phyloP scores from a whole-genome alignment of 2,797 vertebrate genomes.

The Macroramphosus scolopax region DNA sequence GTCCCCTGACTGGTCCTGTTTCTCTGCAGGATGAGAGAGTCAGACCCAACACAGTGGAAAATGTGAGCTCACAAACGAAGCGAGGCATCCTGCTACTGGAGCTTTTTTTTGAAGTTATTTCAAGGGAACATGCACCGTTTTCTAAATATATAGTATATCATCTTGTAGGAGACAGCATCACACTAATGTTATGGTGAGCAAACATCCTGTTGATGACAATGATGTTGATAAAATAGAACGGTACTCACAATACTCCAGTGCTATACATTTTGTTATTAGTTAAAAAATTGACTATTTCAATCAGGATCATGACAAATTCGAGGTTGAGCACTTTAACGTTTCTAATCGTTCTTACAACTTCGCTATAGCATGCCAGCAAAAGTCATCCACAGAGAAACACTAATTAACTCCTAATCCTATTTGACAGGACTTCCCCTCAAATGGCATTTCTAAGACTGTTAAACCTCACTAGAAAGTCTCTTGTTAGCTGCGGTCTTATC shows the following conservation, averaged over 20 bases:
- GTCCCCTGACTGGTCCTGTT: constrained; percentile 26
- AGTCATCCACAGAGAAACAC: too few species aligned
- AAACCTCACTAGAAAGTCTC: constrained; percentile 33
- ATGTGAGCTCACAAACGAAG: too few species aligned
- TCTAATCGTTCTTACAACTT: too few species aligned
- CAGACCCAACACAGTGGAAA: constrained; percentile 1
- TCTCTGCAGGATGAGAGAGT: constrained; percentile 1
- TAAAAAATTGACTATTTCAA: too few species aligned
- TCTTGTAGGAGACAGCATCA: constrained; percentile 15
- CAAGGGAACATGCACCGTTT: too few species aligned
- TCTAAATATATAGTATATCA: too few species aligned
- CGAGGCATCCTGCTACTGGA: constrained; percentile 6
- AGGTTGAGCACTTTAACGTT: too few species aligned
- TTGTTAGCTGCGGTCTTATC: constrained; percentile 16
- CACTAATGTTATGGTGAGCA: constrained; percentile 17
- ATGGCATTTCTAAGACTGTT: constrained; percentile 42
- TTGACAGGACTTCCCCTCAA: constrained; percentile 35
- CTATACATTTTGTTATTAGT: too few species aligned
- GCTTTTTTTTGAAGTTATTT: constrained; percentile 10
- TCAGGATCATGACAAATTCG: too few species aligned
- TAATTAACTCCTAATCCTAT: constrained; percentile 55
- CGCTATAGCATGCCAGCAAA: too few species aligned
- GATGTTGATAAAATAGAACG: too few species aligned
- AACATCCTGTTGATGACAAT: constrained; percentile 12
- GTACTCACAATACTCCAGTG: too few species aligned